Conservation (phyloP, 2,888 invertebrate genomes). For the Mythimna pallens region DNA sequence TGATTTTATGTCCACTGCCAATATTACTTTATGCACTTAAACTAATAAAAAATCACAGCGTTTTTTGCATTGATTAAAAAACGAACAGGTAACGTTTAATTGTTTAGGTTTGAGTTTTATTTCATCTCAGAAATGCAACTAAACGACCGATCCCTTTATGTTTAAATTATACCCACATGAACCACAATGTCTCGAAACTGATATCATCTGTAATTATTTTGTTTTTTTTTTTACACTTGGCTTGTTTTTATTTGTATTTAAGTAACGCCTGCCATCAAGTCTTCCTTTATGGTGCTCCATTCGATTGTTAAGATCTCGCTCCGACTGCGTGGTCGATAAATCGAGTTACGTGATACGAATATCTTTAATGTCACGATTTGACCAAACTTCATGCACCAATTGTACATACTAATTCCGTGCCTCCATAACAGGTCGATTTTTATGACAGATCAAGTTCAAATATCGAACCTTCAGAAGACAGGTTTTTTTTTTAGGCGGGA, state of each 20-base stretch:
- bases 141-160: conserved; percentile 11
- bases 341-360: conserved; percentile 63
- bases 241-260: conserved; percentile 49
- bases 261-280: conserved; percentile 46
- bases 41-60: too few species aligned
- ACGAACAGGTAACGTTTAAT: not conserved
- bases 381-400: conserved; percentile 1
- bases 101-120: not conserved
- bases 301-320: conserved; percentile 70
- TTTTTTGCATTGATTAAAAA: not conserved
- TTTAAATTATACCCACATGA: conserved; percentile 15
- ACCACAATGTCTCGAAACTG: conserved; percentile 10
- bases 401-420: conserved; percentile 11
- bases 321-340: conserved; percentile 64
- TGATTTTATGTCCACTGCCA: not conserved
- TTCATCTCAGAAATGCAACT: not conserved
- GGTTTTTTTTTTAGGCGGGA: too few species aligned
- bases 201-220: conserved; percentile 40
- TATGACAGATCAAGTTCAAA: conserved; percentile 43
- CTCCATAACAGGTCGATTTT: conserved; percentile 33
- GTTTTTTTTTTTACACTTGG: conserved; percentile 40
- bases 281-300: conserved; percentile 50
- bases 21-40: not conserved
- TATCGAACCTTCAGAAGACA: conserved; percentile 17
- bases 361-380: conserved; percentile 44